Conservation (phyloP, 1,140 invertebrate species). For the Drosophila kepulauana region DNA sequence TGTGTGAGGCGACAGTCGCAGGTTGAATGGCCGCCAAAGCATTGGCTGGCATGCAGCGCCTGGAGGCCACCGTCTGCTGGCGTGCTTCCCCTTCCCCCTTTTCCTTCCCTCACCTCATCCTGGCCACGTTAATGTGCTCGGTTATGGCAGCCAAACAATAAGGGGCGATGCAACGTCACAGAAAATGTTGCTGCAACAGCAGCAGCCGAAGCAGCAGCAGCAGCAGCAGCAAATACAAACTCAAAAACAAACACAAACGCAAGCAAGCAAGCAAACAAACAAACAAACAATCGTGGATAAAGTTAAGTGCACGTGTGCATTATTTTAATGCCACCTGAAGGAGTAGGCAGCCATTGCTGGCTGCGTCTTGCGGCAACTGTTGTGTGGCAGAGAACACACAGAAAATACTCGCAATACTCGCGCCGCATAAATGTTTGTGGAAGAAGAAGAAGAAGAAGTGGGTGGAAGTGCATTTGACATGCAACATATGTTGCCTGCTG, state of each 20-base stretch:
- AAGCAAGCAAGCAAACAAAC: slow-evolving; percentile 52
- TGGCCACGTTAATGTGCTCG: slow-evolving; percentile 64
- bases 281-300: slow-evolving; percentile 80
- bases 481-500: slow-evolving; percentile 80
- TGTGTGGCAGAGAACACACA: slow-evolving; percentile 2
- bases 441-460: slow-evolving; percentile 11
- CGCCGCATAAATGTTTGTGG: slow-evolving; percentile 12
- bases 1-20: slow-evolving; percentile 49
- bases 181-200: slow-evolving; percentile 33
- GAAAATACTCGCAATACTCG: slow-evolving; percentile 11
- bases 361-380: slow-evolving; percentile 38
- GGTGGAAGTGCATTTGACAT: slow-evolving; percentile 67
- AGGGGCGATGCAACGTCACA: slow-evolving; percentile 34
- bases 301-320: slow-evolving; percentile 84
- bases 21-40: slow-evolving; percentile 74
- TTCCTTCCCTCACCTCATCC: not conserved
- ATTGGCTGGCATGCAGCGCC: slow-evolving; percentile 41
- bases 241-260: slow-evolving; percentile 42
- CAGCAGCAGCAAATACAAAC: slow-evolving; percentile 48
- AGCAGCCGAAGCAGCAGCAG: slow-evolving; percentile 31
- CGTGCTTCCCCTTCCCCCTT: not conserved
- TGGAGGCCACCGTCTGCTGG: slow-evolving; percentile 47
- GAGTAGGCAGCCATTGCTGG: slow-evolving; percentile 65
- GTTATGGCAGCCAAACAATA: slow-evolving; percentile 65
- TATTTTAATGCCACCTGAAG: slow-evolving; percentile 84